These are phyloP conservation scores for Drosophila tsacasi DNA, from an alignment of 1,140 invertebrate species.

Conservation along the genomic window DNA sequence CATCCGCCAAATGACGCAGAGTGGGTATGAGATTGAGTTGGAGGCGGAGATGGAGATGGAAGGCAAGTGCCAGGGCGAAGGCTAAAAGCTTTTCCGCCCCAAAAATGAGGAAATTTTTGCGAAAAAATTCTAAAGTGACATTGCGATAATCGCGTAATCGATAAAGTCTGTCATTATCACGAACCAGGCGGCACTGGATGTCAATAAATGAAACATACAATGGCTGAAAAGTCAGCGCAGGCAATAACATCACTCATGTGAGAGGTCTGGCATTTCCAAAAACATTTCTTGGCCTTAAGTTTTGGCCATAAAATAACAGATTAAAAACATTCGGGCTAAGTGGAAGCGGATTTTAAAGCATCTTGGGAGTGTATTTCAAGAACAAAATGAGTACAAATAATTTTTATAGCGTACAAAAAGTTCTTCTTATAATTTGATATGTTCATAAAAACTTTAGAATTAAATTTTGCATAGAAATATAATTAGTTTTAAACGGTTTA, in stretches of 20 bases:
- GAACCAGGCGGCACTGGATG: constrained; percentile 49
- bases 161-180: constrained; percentile 83
- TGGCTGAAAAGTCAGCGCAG: constrained; percentile 44
- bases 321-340: not conserved
- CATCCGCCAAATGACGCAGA: constrained; percentile 63
- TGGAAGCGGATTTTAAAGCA: not conserved
- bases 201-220: constrained; percentile 75
- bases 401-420: not conserved
- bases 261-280: constrained; percentile 1
- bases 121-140: constrained; percentile 73
- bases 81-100: constrained; percentile 77
- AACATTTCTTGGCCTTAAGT: not conserved
- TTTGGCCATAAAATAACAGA: constrained; percentile 10
- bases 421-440: not conserved
- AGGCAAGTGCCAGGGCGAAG: constrained; percentile 13
- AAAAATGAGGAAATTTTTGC: constrained; percentile 70
- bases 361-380: not conserved
- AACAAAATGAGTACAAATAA: not conserved
- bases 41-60: constrained; percentile 6
- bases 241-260: constrained; percentile 48
- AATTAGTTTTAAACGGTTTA: no score
- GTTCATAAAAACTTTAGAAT: no score
- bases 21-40: constrained; percentile 24
- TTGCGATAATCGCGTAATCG: constrained; percentile 82
- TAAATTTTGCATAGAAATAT: no score